Base-by-base conservation (phyloP, 2,113 vertebrate genomes). In the Chamaetylas fuelleborni region DNA sequence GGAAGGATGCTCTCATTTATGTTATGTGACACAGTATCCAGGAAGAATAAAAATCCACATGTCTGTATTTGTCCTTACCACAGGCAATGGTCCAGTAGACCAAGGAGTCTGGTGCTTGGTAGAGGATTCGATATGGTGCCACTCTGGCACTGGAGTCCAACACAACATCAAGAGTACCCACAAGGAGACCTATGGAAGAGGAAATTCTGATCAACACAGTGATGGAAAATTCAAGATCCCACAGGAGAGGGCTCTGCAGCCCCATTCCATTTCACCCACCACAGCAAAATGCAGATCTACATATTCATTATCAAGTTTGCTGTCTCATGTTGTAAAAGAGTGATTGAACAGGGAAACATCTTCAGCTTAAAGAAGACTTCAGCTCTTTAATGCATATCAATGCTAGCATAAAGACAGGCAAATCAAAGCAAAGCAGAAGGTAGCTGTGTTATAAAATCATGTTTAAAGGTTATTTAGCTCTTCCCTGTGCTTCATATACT, bases 71-170 rank as follows among this genome's bases (percentile, higher is more conserved):
- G 53, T 84, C 93, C 99, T 97, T 98, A 99, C 99, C 99, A 87
- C 99, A 99, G 90, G 99, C 99, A 18, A 99, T 99, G 95, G 98
- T 99, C 99, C 99, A 99, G 83, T 99, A 99, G 54, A 98, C 97
- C 84, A 99, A 96, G 56, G 99, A 99, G 95, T 99, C 99, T 5
- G 99, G 99, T 12, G 99, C 99, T 96, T 99, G 99, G 96, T 99
- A 99, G 25, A 99, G 98, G 95, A 99, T 99, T 91, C 99, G 98
- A 94, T 99, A 99, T 0, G 99, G 99, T 47, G 99, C 99, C 53
- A 99, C 98, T 14, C 99, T 98, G 80, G 99, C 99, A 45, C 99
- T 99, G 72, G 99, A 99, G 97, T 99, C 99, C 98, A 99, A 67
- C 50, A 99, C 99, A 0, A 99, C 99, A 65, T 99, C 99, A 65